Evolutionary conservation across 2,797 vertebrate species (phyloP).

Genomic region (Micrastur ruficollis): DNA sequence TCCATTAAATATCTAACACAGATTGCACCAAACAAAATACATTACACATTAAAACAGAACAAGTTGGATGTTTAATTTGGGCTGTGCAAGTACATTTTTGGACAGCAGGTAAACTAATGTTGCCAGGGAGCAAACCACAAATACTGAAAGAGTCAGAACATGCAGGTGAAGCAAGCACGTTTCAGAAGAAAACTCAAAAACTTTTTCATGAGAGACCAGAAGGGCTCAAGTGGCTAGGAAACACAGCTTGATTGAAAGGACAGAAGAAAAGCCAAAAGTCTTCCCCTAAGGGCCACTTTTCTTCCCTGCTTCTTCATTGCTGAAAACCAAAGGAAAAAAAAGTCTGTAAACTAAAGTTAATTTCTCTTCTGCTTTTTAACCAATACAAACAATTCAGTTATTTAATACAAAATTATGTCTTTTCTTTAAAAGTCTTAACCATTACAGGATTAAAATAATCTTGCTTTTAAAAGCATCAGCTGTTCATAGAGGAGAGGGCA

Average conservation of each 20-base stretch:
- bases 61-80: background rate
- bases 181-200: background rate
- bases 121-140: background rate
- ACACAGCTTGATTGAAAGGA: background rate
- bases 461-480: background rate
- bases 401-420: rapidly evolving
- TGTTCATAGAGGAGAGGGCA: background rate
- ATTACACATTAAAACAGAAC: background rate
- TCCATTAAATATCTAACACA: background rate
- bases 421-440: background rate
- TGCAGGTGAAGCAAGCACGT: background rate
- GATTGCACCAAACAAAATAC: background rate
- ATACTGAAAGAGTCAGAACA: background rate
- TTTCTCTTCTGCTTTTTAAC: background rate
- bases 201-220: background rate
- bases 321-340: background rate
- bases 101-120: background rate
- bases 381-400: background rate
- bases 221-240: background rate
- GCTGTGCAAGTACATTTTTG: background rate
- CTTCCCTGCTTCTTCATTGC: background rate
- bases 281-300: background rate
- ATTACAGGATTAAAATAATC: background rate
- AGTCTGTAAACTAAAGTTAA: background rate
- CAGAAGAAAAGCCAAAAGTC: background rate